Conservation (phyloP, 2,797 vertebrate genomes). For the Tympanoctomys barrerae region DNA sequence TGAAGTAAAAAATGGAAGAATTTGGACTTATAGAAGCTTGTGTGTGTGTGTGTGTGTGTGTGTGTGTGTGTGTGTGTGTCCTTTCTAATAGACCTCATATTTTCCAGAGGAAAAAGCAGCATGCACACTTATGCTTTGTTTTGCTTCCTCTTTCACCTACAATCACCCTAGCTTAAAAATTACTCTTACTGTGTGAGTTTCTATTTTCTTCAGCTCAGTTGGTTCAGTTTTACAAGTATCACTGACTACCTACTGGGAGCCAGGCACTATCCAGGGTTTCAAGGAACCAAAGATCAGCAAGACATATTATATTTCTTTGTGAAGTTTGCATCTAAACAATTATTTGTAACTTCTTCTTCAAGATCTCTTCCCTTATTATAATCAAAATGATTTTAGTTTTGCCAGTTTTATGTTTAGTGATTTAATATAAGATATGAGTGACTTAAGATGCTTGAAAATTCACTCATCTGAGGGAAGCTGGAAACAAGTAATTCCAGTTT, state of each 20-base stretch:
- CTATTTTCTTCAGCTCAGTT: not conserved
- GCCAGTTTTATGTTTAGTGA: not conserved
- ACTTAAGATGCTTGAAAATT: not conserved
- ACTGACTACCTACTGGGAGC: not conserved
- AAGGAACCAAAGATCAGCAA: constrained; percentile 44
- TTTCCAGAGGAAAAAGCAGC: constrained; percentile 15
- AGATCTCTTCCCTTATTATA: not conserved
- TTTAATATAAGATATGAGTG: no score
- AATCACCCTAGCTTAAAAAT: constrained; percentile 14
- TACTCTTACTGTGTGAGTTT: constrained; percentile 16
- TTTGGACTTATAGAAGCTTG: not conserved
- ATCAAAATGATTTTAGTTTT: constrained; percentile 49
- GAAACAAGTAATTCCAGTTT: not conserved
- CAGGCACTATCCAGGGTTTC: not conserved
- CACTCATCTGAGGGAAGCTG: not conserved
- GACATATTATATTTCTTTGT: constrained; percentile 45
- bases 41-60: not conserved
- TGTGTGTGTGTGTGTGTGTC: not conserved
- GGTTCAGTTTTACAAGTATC: constrained; percentile 19
- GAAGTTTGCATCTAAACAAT: not conserved
- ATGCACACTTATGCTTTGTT: constrained; percentile 26
- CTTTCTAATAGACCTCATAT: constrained; percentile 20
- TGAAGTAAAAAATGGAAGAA: not conserved
- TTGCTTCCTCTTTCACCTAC: constrained; percentile 33
- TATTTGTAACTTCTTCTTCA: constrained; percentile 13